A percentile compares a stretch with the other conserved stretches of the same genome.
Evolutionary conservation across 2,888 invertebrate species (phyloP).

Genomic region (Ischnura elegans): DNA sequence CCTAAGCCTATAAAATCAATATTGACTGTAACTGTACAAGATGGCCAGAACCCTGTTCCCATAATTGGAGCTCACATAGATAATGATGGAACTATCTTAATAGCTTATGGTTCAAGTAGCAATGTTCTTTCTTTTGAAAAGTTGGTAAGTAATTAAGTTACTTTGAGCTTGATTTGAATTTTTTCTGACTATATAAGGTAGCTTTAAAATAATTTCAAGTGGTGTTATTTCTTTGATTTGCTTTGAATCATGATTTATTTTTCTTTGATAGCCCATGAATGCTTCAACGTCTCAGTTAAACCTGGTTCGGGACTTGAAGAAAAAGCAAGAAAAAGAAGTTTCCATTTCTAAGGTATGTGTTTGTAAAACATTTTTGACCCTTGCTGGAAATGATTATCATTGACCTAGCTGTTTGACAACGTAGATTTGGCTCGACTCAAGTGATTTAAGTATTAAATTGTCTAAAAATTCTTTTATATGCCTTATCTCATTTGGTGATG

Average conservation of each 20-base stretch:
- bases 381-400: too few species aligned
- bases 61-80: constrained; percentile 78
- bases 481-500: too few species aligned
- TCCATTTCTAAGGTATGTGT: constrained; percentile 70
- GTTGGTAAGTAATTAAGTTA: constrained; percentile 77
- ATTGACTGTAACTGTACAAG: constrained; percentile 82
- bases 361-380: too few species aligned
- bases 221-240: background rate
- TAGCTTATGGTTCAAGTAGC: constrained; percentile 81
- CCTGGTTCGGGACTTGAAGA: constrained; percentile 72
- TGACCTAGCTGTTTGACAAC: too few species aligned
- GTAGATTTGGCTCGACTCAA: too few species aligned
- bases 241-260: constrained; percentile 37
- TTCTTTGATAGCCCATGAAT: constrained; percentile 74
- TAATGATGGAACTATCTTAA: constrained; percentile 77
- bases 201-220: background rate
- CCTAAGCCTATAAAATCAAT: constrained; percentile 84
- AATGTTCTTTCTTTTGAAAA: constrained; percentile 82
- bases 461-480: too few species aligned
- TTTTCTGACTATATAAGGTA: background rate
- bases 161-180: background rate
- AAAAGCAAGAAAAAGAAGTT: constrained; percentile 72
- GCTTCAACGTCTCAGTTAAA: constrained; percentile 27
- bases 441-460: too few species aligned
- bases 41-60: constrained; percentile 80